Conservation (phyloP, 2,113 vertebrate species). For the Paralichthys olivaceus region DNA sequence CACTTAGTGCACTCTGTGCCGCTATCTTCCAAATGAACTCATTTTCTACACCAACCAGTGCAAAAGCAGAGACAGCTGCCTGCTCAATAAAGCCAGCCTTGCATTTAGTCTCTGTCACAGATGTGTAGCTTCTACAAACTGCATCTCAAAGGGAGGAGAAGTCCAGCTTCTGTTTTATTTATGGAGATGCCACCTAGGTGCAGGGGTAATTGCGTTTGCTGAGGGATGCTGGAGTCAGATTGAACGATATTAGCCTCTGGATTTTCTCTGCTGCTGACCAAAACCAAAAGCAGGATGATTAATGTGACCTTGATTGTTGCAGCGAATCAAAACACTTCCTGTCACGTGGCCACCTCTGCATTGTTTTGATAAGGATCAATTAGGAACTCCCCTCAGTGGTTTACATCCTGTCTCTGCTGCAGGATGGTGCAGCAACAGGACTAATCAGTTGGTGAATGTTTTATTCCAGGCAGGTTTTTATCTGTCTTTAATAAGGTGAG, state of each 20-base stretch:
- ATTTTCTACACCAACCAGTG: conserved; percentile 26
- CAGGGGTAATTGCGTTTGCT: conserved; percentile 9
- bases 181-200: conserved; percentile 19
- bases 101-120: conserved; percentile 52
- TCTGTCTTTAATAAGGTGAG: background rate
- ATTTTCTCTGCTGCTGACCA: background rate
- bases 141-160: background rate
- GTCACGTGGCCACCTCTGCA: conserved; percentile 15
- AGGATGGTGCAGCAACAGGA: background rate
- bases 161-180: conserved; percentile 9
- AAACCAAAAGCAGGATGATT: background rate
- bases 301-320: conserved; percentile 26
- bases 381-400: background rate
- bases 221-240: background rate
- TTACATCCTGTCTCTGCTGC: conserved; percentile 37
- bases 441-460: background rate
- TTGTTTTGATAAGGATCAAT: conserved; percentile 26
- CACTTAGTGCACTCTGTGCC: conserved; percentile 21
- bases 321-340: conserved; percentile 21
- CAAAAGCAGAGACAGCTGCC: conserved; percentile 39
- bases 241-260: background rate
- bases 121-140: conserved; percentile 9
- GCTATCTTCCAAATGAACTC: conserved; percentile 49
- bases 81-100: background rate
- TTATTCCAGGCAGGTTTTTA: conserved; percentile 1